phyloP scores from a whole-genome alignment of 2,797 vertebrate species.

The Rhadinocentrus ornatus region DNA sequence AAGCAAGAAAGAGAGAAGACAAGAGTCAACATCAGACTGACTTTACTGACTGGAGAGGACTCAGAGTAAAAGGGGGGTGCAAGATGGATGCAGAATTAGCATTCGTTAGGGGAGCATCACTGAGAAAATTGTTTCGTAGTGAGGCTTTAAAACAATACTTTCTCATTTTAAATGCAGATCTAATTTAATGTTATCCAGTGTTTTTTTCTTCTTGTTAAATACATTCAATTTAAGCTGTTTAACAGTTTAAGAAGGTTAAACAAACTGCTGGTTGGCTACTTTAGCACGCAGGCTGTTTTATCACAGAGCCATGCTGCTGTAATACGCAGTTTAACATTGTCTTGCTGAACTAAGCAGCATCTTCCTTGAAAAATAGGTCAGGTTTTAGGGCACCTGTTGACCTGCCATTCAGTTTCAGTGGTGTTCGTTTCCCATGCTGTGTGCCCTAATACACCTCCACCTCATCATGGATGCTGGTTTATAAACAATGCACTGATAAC shows the following conservation, averaged over 20 bases:
- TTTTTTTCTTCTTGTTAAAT: not conserved
- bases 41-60: too few relatives aligned
- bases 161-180: not conserved
- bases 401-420: not conserved
- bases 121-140: too few relatives aligned
- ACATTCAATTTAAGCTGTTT: not conserved
- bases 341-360: slow-evolving; percentile 1
- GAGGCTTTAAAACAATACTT: not conserved
- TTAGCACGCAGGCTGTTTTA: not conserved
- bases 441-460: not conserved
- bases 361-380: not conserved
- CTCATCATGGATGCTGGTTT: not conserved
- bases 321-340: not conserved
- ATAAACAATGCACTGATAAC: not conserved
- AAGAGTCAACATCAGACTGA: too few relatives aligned
- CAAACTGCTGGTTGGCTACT: not conserved
- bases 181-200: not conserved
- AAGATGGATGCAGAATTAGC: too few relatives aligned
- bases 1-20: too few relatives aligned
- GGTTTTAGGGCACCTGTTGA: not conserved
- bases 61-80: too few relatives aligned
- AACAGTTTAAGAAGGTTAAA: not conserved
- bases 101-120: too few relatives aligned
- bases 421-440: not conserved
- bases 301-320: not conserved